Evolutionary conservation across 2,888 invertebrate species (phyloP), one percentile per base, ranked within the genome.

Genomic region (Abscondita cerata): DNA sequence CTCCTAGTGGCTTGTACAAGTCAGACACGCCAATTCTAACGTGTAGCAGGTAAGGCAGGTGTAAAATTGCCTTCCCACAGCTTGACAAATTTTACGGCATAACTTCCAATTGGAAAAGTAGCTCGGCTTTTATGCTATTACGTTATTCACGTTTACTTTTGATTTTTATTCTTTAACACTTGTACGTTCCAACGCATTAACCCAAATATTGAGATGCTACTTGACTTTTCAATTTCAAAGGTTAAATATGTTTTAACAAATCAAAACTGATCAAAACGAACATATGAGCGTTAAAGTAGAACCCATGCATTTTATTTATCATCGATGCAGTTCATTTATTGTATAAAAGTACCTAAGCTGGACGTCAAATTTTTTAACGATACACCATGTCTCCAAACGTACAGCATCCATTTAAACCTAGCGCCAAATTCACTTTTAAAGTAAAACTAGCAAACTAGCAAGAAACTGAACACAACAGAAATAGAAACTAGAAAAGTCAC

Each of bases 1-100:
- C n/a, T 67, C 56, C 57, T 62, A 62, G 51, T 59, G 56, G 59
- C 61, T 65, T 53, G 54, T 41, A 56, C 57, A 64, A 2, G 18
- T 18, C 44, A 18, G 19, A 3, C 19, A 65, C 51, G 50, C 54
- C 60, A 53, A 59, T 52, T 55, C 46, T 44, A 55, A 44, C 44
- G 18, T 44, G 18, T 12, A 6, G 18, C 16, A 44, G 18, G 16
- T 11, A 36, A 59, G 61, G 59, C 65, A 67, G 64, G 67, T 67
- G 67, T 61, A 57, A 38, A 62, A 44, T n/a, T 50, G 15, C 20
- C 19, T 40, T 47, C 56, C 48, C 31, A 56, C 56, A 36, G 52
- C 33, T 54, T 47, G 34, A 47, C 36, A 31, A 41, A 54, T 47
- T 54, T 52, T 53, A 41, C 33, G 18, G 41, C 47, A 34, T 20